Evolutionary conservation across 2,113 vertebrate species (phyloP), one percentile per base, ranked within the genome.

Genomic region (Urocynchramus pylzowi): DNA sequence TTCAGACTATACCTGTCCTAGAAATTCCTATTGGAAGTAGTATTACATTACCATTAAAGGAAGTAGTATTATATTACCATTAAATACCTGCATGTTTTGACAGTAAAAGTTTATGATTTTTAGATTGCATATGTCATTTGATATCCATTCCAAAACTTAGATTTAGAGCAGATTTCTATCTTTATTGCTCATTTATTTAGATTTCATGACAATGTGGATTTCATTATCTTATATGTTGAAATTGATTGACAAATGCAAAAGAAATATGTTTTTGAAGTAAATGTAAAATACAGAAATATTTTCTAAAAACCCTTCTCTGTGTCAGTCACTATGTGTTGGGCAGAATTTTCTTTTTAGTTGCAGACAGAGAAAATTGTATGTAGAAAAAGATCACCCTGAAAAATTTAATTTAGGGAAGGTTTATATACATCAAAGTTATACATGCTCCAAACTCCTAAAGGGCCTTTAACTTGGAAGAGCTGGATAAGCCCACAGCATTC

Each of bases 221-320:
- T 96, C 84, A 95, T 95, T 97, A 94, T 85, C 81, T 63, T 83
- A 13, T 80, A 15, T 69, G 68, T 85, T 93, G 82, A 73, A 80
- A 59, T 54, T 6, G 11, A 83, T 94, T 89, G 95, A 96, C 87
- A 95, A 94, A 89, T 69, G 85, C 82, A 85, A 57, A 42, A 83
- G 74, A 96, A 94, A 83, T 91, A 84, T 59, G 82, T 57, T 95
- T 96, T 94, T 94, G 83, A 96, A 94, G 75, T 90, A 84, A 84
- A 69, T 73, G 47, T 39, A 82, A 89, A 96, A 76, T 70, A 52
- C 33, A 76, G 59, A 93, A 87, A 85, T 93, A 87, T 80, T 90
- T 95, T 80, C 45, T 85, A 22, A 45, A 73, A 82, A 90, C 33
- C 42, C 85, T 93, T 76, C 49, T 64, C 49, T 42, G 7, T 93